Evolutionary conservation across 2,888 invertebrate species (phyloP).

Genomic region (Dasysyrphus tricinctus): DNA sequence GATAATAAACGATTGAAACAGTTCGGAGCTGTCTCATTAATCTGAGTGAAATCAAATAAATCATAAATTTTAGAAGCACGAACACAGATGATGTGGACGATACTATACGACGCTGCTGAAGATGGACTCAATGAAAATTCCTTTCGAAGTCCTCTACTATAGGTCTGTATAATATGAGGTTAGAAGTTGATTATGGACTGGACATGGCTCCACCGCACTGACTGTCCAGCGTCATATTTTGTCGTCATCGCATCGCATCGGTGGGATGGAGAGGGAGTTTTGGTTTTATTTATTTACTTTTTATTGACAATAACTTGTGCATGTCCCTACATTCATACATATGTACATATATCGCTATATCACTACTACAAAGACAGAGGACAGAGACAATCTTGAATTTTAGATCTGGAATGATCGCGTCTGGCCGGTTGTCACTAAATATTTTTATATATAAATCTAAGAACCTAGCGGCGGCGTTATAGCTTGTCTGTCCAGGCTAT

Average conservation of each 20-base stretch:
- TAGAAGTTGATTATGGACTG: not conserved
- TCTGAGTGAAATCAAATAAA: constrained; percentile 61
- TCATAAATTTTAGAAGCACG: constrained; percentile 54
- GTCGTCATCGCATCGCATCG: not conserved
- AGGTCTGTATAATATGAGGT: not conserved
- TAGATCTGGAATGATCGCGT: constrained; percentile 53
- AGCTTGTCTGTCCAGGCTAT: not conserved
- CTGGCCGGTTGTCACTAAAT: constrained; percentile 60
- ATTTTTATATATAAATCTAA: constrained; percentile 52
- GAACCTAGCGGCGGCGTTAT: constrained; percentile 17
- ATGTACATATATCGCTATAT: not conserved
- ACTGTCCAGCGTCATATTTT: not conserved
- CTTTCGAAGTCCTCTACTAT: not conserved
- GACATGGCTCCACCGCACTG: not conserved
- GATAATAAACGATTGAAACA: constrained; percentile 58
- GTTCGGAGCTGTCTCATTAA: constrained; percentile 60
- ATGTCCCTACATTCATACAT: constrained; percentile 17
- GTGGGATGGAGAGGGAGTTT: constrained; percentile 11
- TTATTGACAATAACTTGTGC: constrained; percentile 53
- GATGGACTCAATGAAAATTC: constrained; percentile 32
- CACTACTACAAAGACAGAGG: not conserved
- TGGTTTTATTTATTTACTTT: constrained; percentile 55
- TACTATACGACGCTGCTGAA: not conserved
- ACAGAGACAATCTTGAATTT: constrained; percentile 31
- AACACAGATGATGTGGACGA: constrained; percentile 11